Conservation (phyloP, 2,888 invertebrate genomes). For the Pocota personata region DNA sequence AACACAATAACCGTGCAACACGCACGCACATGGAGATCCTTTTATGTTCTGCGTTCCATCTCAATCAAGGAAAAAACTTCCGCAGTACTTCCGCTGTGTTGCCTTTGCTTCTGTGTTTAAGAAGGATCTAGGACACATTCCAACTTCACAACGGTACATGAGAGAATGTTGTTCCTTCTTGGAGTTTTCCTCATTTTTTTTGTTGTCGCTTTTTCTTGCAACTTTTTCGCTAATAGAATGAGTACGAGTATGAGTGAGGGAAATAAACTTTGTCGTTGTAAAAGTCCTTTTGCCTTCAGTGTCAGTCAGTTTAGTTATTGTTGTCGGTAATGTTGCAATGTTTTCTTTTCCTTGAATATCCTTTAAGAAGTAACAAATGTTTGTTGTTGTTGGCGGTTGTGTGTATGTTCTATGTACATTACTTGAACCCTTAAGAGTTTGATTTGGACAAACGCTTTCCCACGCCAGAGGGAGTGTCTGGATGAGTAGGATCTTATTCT, state of each 20-base stretch:
- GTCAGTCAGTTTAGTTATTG: slow-evolving; percentile 43
- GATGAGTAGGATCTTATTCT: not conserved
- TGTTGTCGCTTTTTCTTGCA: not conserved
- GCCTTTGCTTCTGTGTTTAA: not conserved
- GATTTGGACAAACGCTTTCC: slow-evolving; percentile 45
- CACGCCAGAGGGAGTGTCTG: not conserved
- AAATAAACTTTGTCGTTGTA: slow-evolving; percentile 62
- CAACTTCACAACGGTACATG: slow-evolving; percentile 27
- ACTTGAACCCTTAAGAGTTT: slow-evolving; percentile 35
- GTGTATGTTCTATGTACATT: not conserved
- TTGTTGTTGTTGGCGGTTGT: not conserved
- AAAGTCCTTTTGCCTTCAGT: slow-evolving; percentile 38
- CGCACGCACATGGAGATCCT: slow-evolving; percentile 43
- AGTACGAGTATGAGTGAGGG: slow-evolving; percentile 5
- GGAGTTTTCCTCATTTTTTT: not conserved
- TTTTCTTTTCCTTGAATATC: slow-evolving; percentile 9
- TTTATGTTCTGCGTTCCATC: slow-evolving; percentile 42
- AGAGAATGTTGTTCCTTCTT: slow-evolving; percentile 37
- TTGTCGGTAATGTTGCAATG: slow-evolving; percentile 36
- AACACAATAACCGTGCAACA: slow-evolving; percentile 46
- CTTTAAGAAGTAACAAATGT: slow-evolving; percentile 7
- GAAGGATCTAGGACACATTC: slow-evolving; percentile 42
- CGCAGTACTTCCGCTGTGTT: slow-evolving; percentile 47
- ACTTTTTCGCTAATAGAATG: slow-evolving; percentile 57
- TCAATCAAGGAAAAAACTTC: slow-evolving; percentile 67